Base-by-base conservation (phyloP, 2,113 vertebrate species). In the Caretta caretta region DNA sequence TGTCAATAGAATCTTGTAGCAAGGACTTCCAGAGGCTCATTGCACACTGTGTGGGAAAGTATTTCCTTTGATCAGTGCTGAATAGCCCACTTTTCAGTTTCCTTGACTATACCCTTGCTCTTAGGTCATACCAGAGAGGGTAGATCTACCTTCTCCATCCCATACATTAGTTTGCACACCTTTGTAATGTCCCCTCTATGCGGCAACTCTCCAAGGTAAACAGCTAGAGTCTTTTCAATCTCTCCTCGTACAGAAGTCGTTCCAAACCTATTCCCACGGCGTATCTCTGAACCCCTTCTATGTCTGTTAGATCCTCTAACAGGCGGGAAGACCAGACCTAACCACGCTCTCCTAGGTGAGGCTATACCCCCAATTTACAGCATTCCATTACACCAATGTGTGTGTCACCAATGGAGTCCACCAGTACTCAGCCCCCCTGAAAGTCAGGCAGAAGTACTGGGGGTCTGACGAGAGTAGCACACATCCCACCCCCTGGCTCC, bases 301-400 rank as follows among this genome's bases (percentile, higher is more conserved):
- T 4, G 80, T 20, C 53, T 0, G 87, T 69, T 1, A 17, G 90
- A 90, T 17, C 20, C 51, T 0, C 48, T 80, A 53, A 42, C 17
- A 81, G 84, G 81, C 25, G 10, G 76, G 54, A 78, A n/a, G n/a
- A 3, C 81, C 10, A 10, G 20, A n/a, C 19, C 38, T 42, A 24
- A 75, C 3, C 69, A 42, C 1, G 22, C 38, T 42, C n/a, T 75
- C n/a, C 5, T 42, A 42, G 69, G 69, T 22, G 31, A 42, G 69
- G 69, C 38, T 25, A 10, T 6, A 10, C 72, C 89, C 17, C 93
- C 95, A 94, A 96, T 84, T 92, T 95, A 93, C 88, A 90, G 88
- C 95, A 81, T 92, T 93, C 82, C 13, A 90, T 84, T 65, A 5
- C 80, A 31, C 85, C 89, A 89, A 76, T 84, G 84, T 94, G 88